These are phyloP conservation scores for Aviceda subcristata DNA, from an alignment of 2,113 vertebrate genomes.

Conservation along the genomic window DNA sequence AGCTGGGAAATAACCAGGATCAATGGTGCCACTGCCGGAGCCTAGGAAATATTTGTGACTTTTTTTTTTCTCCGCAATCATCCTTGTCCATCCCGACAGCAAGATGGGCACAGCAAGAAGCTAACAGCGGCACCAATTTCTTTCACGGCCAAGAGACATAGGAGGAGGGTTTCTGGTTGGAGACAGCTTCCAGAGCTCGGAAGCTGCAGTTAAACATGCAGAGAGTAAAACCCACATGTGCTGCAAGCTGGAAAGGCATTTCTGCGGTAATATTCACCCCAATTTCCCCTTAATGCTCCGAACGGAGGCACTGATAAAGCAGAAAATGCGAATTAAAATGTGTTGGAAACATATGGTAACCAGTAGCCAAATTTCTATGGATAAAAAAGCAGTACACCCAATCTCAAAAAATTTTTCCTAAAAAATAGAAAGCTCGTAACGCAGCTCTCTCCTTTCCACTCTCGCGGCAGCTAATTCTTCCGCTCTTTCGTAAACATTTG, in stretches of 20 bases:
- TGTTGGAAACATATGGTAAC: not conserved
- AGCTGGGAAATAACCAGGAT: not conserved
- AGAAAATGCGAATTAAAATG: not conserved
- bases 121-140: not conserved
- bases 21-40: fast-evolving
- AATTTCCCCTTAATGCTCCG: not conserved
- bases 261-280: not conserved
- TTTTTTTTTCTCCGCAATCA: fast-evolving
- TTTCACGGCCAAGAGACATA: not conserved
- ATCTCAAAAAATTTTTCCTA: not conserved
- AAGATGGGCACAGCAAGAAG: not conserved
- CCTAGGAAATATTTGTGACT: not conserved
- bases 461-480: slow-evolving; percentile 24
- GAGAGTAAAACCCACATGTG: not conserved
- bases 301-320: not conserved
- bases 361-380: not conserved
- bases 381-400: not conserved
- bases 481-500: slow-evolving; percentile 39
- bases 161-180: not conserved
- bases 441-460: not conserved
- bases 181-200: not conserved
- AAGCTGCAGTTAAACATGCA: not conserved
- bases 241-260: not conserved
- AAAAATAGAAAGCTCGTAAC: not conserved
- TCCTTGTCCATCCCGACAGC: not conserved